Base-by-base conservation (phyloP, 1,140 invertebrate genomes). In the Papilio dardanus region DNA sequence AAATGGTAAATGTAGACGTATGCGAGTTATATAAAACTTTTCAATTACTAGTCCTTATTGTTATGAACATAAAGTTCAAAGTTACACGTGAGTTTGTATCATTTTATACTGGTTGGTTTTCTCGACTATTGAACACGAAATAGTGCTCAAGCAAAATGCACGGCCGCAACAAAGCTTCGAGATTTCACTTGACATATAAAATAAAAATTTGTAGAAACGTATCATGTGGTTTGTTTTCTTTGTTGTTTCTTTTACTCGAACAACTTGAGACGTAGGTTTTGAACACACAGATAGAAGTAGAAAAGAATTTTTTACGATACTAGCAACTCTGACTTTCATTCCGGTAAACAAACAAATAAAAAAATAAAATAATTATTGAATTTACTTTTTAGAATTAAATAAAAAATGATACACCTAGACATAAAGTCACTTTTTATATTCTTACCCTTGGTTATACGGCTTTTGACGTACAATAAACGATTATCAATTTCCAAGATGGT, bases 81-180 rank as follows among this genome's bases (percentile, higher is more conserved):
- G 24, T 58, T 58, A 24, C 7, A 19, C 28, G 8, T 19, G 12
- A 35, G 30, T 7, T 35, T 67, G 30, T 5, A 16, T 35, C 65
- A 67, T 2, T 33, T 67, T 67, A 67, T 35, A 1, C 19, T 35
- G 30, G 65, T 35, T 67, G 65, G 65, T 35, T 40, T 37, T 68
- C 19, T 24, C 12, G 66, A 40, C 66, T 40, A 68, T 68, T 69
- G 67, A 69, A 69, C 67, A 69, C 67, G 67, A 69, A 69, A 69
- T 35, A 69, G 67, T 69, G 67, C 67, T 69, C 33, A 69, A 69
- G 35, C 19, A 40, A 69, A 69, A 69, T 69, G 67, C 67, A 69
- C 35, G 35, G 31, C 33, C 35, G 31, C 33, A 21, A 68, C 66
- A 35, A 37, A 40, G 66, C 33, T 35, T 37, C 33, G 66, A 68